A percentile compares a stretch with the other conserved stretches of the same genome.
phyloP scores from a whole-genome alignment of 2,113 vertebrate genomes.

The Aspidoscelis tigris region DNA sequence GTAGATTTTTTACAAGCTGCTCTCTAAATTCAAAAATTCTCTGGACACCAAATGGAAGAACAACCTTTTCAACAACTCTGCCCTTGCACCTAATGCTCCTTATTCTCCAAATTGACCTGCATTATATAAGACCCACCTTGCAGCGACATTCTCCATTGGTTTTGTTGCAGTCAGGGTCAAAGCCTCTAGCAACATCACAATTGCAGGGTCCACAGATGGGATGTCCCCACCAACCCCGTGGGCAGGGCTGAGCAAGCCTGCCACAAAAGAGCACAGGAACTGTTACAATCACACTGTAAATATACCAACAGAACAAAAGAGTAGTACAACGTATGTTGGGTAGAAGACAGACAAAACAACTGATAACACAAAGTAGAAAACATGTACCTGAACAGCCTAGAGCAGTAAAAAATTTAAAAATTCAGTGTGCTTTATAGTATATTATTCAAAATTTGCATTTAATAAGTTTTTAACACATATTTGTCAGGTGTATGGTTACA shows the following conservation, averaged over 20 bases:
- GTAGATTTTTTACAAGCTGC: neutral
- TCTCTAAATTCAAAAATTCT: neutral
- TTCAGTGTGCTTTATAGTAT: neutral
- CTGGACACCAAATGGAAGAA: neutral
- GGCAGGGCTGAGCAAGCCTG: constrained; percentile 90
- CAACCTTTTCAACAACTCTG: neutral
- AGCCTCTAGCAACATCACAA: constrained; percentile 86
- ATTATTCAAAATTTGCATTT: neutral
- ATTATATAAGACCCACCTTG: constrained; percentile 78
- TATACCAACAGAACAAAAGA: neutral
- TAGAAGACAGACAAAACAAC: neutral
- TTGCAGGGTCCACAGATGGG: constrained; percentile 92
- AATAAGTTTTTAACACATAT: neutral
- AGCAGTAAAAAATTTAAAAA: neutral
- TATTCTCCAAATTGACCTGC: neutral
- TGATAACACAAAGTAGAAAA: no score
- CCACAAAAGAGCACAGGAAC: constrained; percentile 6
- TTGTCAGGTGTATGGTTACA: neutral
- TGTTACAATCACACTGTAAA: neutral
- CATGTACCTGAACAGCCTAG: neutral
- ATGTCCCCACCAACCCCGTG: constrained; percentile 94
- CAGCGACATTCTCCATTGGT: constrained; percentile 92
- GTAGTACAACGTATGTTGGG: neutral
- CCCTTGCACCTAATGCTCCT: neutral
- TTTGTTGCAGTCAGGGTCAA: constrained; percentile 94